Percentiles rank a stretch among this genome's conserved stretches.
These are phyloP conservation scores for Aphidius gifuensis DNA, from an alignment of 1,140 invertebrate genomes.

Conservation along the genomic window DNA sequence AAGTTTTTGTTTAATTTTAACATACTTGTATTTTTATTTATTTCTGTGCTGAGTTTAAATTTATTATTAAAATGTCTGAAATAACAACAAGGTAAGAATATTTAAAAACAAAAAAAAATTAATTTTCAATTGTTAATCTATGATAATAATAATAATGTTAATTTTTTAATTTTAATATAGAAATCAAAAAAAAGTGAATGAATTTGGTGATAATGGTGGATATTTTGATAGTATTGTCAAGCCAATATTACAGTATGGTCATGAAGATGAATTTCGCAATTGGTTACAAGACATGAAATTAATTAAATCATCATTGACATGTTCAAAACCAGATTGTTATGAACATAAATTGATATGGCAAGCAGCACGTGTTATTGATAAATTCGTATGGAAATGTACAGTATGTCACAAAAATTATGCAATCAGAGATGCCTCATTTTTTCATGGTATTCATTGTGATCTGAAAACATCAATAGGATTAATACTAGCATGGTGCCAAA, in stretches of 20 bases:
- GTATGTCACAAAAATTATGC: conserved; percentile 47
- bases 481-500: conserved; percentile 55
- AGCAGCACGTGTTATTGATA: conserved; percentile 53
- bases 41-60: conserved; percentile 5
- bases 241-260: conserved; percentile 52
- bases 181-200: conserved; percentile 24
- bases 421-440: conserved; percentile 54
- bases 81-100: conserved; percentile 15
- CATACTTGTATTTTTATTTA: neutral
- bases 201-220: conserved; percentile 48
- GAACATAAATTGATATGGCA: conserved; percentile 48
- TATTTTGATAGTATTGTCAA: conserved; percentile 52
- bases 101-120: neutral
- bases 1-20: too few relatives aligned
- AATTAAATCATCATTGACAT: conserved; percentile 43
- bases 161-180: conserved; percentile 7
- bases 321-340: conserved; percentile 44
- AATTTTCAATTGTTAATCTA: neutral
- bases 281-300: conserved; percentile 55
- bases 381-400: conserved; percentile 53
- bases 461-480: conserved; percentile 51
- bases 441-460: conserved; percentile 52
- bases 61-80: conserved; percentile 1
- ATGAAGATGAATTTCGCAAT: conserved; percentile 53
- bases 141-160: too few relatives aligned